Base-by-base conservation (phyloP, 2,797 vertebrate species). In the Pseudomugil gertrudae region DNA sequence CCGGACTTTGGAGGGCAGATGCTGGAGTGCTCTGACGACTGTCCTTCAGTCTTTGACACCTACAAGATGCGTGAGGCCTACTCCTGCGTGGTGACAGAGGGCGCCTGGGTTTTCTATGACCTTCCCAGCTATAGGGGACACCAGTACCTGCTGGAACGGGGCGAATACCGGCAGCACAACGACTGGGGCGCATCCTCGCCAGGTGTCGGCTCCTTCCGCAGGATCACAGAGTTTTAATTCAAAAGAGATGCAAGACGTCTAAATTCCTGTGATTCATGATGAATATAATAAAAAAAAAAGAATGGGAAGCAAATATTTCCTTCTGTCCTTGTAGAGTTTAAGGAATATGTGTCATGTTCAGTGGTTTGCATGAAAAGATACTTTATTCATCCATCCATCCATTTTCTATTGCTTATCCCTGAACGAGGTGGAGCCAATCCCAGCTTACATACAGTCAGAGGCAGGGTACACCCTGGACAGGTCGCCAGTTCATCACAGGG, bases 81-180 rank as follows among this genome's bases (percentile, higher is more conserved):
- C 0, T 95, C 95, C 80, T 95, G 93, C 52, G 91, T 92, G 78
- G 95, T 96, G 74, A 84, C 91, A 59, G 94, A 95, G 0, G 95
- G 95, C 0, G 92, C 90, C 86, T 96, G 95, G 95, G 80, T 95
- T 63, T 93, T 96, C 87, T 95, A 94, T 0, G 95, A 96, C 88
- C 94, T 13, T 87, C 79, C 95, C 71, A 94, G 93, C 87, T 96
- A 95, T 85, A 92, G 87, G 2, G 94, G 95, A 57, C 84, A 93
- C 73, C 95, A 96, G 88, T 95, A 94, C 87, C 87, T 95, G 75
- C 89, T 96, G 59, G 92, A 95, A 80, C 92, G 92, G 56, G 94
- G 94, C 13, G 95, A 95, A 48, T 95, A 95, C 83, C 90, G 89
- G 63, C 94, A 95, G 74, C 94, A 95, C 2, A 65, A 81, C 1